Conservation (phyloP, 2,113 vertebrate genomes). For the Saiga tatarica region DNA sequence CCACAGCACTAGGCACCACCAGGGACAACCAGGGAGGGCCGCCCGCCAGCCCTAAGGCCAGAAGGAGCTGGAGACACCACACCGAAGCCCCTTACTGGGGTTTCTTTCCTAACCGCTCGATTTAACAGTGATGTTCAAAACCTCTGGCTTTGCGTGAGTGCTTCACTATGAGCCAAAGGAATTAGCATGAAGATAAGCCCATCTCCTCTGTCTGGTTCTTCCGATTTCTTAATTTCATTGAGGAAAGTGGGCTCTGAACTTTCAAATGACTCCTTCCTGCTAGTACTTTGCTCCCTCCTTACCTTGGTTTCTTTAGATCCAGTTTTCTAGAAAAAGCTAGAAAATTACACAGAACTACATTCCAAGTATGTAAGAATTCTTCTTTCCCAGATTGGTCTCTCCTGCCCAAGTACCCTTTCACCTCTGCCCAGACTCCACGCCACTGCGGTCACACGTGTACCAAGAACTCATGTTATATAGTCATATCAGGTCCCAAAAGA, state of each 20-base stretch:
- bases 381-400: neutral
- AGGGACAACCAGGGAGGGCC: neutral
- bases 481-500: neutral
- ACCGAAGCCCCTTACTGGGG: neutral
- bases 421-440: neutral
- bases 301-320: neutral
- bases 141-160: neutral
- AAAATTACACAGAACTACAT: neutral
- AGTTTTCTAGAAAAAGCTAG: neutral
- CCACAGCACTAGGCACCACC: rapidly evolving
- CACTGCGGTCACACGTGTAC: rapidly evolving
- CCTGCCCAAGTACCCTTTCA: neutral
- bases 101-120: neutral
- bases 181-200: neutral
- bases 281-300: neutral
- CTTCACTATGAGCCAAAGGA: neutral
- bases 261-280: neutral
- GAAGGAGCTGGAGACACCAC: neutral
- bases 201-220: neutral
- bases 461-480: neutral
- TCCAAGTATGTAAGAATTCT: neutral
- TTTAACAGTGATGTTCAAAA: rapidly evolving
- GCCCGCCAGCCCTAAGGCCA: rapidly evolving
- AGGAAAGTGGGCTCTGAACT: neutral
- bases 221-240: neutral